These are phyloP conservation scores for Ophion ventricosus DNA, from an alignment of 2,888 invertebrate genomes.

Conservation along the genomic window DNA sequence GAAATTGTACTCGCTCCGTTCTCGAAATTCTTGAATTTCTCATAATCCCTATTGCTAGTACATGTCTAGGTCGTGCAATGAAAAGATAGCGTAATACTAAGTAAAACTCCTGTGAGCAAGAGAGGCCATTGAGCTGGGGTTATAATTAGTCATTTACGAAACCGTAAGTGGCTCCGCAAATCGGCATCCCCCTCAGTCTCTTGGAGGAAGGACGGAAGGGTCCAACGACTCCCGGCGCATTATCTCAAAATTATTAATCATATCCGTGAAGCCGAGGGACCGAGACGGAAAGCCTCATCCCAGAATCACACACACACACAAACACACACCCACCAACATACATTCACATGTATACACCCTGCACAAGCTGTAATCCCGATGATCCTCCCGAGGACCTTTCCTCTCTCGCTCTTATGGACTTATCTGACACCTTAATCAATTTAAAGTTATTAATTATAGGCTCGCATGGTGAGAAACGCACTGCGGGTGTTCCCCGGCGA, in stretches of 20 bases:
- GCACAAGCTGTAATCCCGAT: constrained; percentile 60
- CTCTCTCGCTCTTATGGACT: constrained; percentile 79
- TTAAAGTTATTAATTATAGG: constrained; percentile 79
- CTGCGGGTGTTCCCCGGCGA: constrained; percentile 20
- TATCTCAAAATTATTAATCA: constrained; percentile 83
- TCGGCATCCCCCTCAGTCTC: constrained; percentile 41
- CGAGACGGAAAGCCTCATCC: constrained; percentile 51
- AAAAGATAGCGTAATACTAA: not conserved
- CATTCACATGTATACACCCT: constrained; percentile 31
- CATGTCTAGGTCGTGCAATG: not conserved
- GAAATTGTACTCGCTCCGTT: not conserved
- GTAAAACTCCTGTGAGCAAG: not conserved
- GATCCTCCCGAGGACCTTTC: constrained; percentile 30
- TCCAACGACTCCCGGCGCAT: constrained; percentile 73
- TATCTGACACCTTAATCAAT: constrained; percentile 83
- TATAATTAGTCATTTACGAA: constrained; percentile 82
- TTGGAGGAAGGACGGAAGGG: constrained; percentile 69
- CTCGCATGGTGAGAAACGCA: constrained; percentile 37
- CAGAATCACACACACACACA: constrained; percentile 5
- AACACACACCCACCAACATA: not conserved
- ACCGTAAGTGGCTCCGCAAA: constrained; percentile 74
- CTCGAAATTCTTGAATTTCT: not conserved
- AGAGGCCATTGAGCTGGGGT: constrained; percentile 56
- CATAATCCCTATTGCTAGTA: not conserved
- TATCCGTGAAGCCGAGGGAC: constrained; percentile 74